These are phyloP conservation scores for Bombus haemorrhoidalis DNA, from an alignment of 1,140 invertebrate genomes.

Conservation along the genomic window DNA sequence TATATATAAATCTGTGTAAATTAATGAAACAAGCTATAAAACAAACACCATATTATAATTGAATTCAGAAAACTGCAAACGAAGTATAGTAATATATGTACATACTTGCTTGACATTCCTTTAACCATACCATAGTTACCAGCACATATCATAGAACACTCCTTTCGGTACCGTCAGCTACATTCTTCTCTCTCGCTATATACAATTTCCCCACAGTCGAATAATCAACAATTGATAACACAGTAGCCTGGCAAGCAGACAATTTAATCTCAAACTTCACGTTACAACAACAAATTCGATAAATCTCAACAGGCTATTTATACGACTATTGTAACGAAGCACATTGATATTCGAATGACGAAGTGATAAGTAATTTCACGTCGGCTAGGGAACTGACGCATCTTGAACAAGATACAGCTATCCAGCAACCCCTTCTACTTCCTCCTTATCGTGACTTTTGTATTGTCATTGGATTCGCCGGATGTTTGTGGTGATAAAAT, in stretches of 20 bases:
- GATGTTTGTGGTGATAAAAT: constrained; percentile 22
- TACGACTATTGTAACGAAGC: too few species aligned
- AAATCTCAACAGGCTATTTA: not conserved
- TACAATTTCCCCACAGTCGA: not conserved
- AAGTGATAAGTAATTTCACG: not conserved
- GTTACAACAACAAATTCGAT: not conserved
- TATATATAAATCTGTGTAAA: too few species aligned
- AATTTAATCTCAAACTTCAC: not conserved
- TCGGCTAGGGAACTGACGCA: not conserved
- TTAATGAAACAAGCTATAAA: too few species aligned
- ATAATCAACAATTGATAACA: not conserved
- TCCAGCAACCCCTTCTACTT: not conserved
- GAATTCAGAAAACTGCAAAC: too few species aligned
- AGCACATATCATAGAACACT: not conserved
- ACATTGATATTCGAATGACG: not conserved
- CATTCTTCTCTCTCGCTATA: not conserved
- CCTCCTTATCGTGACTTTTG: not conserved
- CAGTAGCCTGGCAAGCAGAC: not conserved
- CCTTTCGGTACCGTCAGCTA: not conserved
- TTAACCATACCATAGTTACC: too few species aligned
- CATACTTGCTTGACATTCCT: too few species aligned
- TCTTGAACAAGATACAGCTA: not conserved
- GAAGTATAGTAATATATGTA: too few species aligned
- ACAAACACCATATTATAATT: too few species aligned
- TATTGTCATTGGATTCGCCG: not conserved